Base-by-base conservation (phyloP, 2,113 vertebrate species). In the Erythrocercus mccallii region DNA sequence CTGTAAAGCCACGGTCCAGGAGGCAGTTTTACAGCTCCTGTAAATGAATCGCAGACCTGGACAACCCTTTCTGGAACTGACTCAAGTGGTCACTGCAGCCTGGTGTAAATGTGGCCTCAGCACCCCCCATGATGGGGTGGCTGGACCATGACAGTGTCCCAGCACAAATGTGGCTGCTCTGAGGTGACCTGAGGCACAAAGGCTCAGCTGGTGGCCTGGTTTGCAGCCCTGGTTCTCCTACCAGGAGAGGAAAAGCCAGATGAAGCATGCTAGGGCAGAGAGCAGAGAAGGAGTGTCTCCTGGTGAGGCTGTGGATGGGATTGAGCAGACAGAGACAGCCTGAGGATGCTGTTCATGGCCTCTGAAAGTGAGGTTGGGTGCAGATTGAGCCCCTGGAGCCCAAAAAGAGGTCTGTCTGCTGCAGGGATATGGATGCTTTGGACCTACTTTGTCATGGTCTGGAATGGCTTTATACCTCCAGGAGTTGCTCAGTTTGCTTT, bases 41-140 rank as follows among this genome's bases (percentile, higher is more conserved):
- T 27, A 72, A 91, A 57, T 30, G 81, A 24, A 72, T 44, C 1
- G 2, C 81, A 70, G 81, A 33, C 81, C 62, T 44, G 77, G 50
- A 38, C 21, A 5, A 68, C 31, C 35, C 20, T 61, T 89, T 65
- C 84, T 81, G 79, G 50, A 30, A 2, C 54, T 89, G 79, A 79
- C 44, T 78, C 81, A 19, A 86, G 10, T 2, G 7, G 35, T 14
- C 80, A 60, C n/a, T 70, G 94, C 66, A 48, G 69, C 53, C 58
- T 0, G 2, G 51, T 1, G 3, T 17, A 10, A 68, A 30, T 2
- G 37, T 64, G 91, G 60, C 40, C 2, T 2, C 2, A 4, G 86
- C 44, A 57, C 35, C 17, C 1, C 0, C 40, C 0, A 0, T 0
- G 1, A 8, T 0, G 1, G 50, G 28, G 9, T 33, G 53, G 33